These are phyloP conservation scores for Gymnothorax javanicus DNA, from an alignment of 2,797 vertebrate genomes.

Conservation along the genomic window DNA sequence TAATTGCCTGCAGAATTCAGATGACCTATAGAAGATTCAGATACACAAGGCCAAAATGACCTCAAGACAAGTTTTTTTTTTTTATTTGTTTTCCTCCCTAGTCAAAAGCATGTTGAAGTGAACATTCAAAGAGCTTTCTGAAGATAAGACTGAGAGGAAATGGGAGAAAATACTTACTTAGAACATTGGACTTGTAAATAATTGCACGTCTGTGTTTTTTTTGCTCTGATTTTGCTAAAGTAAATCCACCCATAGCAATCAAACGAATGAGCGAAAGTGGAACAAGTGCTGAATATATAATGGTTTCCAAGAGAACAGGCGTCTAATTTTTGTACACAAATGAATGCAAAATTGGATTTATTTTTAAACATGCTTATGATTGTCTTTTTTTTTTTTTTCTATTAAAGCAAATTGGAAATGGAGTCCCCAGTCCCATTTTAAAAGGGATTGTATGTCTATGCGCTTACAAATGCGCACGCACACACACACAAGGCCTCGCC, in stretches of 20 bases:
- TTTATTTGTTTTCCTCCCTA: background rate
- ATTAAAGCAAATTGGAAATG: background rate
- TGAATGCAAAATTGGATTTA: background rate
- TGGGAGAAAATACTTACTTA: background rate
- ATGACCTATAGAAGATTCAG: background rate
- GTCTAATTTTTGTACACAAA: background rate
- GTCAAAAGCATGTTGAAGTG: background rate
- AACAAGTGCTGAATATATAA: background rate
- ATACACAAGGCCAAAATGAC: background rate
- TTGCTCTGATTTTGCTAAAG: background rate
- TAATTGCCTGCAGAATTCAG: background rate
- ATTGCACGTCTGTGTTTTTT: background rate
- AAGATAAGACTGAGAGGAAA: background rate
- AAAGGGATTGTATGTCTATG: background rate
- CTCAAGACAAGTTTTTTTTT: background rate
- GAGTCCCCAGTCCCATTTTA: background rate
- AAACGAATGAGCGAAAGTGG: background rate
- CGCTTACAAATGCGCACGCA: background rate
- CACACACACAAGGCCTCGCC: background rate
- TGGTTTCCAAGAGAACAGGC: background rate
- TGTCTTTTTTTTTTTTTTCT: background rate
- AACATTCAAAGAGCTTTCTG: background rate
- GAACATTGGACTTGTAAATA: background rate
- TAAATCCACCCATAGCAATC: background rate
- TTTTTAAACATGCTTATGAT: slow-evolving; percentile 4